phyloP scores from a whole-genome alignment of 2,888 invertebrate genomes.

The Drosophila rellima region DNA sequence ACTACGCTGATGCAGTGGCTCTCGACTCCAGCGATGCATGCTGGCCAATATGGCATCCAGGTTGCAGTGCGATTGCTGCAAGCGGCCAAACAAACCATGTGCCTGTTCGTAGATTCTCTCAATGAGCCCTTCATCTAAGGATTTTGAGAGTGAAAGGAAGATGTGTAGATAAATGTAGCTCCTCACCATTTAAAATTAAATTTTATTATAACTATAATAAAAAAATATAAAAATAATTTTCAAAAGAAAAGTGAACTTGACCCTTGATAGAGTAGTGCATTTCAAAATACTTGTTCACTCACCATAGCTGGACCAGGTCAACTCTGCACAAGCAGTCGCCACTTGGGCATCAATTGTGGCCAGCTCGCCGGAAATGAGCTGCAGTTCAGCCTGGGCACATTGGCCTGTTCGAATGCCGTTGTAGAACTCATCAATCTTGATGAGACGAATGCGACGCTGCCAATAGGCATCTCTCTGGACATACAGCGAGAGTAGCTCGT shows the following conservation, averaged over 20 bases:
- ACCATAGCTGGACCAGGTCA: slow-evolving; percentile 94
- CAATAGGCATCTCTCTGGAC: slow-evolving; percentile 78
- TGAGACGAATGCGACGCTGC: slow-evolving; percentile 85
- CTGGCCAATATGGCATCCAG: slow-evolving; percentile 87
- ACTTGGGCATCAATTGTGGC: slow-evolving; percentile 90
- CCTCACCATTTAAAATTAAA: too few species aligned
- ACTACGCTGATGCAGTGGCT: slow-evolving; percentile 92
- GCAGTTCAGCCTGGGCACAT: slow-evolving; percentile 90
- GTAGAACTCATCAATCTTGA: slow-evolving; percentile 91
- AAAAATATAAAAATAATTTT: too few species aligned
- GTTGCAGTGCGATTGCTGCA: slow-evolving; percentile 87
- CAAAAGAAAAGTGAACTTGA: background rate
- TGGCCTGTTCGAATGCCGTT: slow-evolving; percentile 91
- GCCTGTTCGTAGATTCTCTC: slow-evolving; percentile 73
- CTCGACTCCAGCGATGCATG: slow-evolving; percentile 90
- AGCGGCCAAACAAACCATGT: slow-evolving; percentile 69
- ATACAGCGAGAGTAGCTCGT: slow-evolving; percentile 72
- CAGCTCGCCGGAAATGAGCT: slow-evolving; percentile 92
- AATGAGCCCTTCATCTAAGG: slow-evolving; percentile 71
- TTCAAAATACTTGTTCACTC: slow-evolving; percentile 69
- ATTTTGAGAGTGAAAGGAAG: background rate
- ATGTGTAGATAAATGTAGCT: background rate
- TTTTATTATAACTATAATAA: too few species aligned
- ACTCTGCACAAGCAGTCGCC: slow-evolving; percentile 88
- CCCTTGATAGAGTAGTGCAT: background rate